Conservation (phyloP, 2,113 vertebrate species). For the Dipodomys merriami region DNA sequence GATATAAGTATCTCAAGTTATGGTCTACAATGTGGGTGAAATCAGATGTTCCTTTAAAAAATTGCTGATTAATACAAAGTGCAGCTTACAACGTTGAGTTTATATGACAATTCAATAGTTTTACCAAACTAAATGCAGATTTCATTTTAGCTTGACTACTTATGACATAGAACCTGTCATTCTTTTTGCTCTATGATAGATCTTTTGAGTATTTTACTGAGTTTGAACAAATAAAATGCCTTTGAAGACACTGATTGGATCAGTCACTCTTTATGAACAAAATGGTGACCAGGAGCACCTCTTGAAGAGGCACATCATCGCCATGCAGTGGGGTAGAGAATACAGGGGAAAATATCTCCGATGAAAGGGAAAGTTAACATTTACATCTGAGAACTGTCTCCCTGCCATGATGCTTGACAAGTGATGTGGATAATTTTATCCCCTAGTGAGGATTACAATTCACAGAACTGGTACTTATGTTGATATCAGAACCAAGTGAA, state of each 20-base stretch:
- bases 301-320: constrained; percentile 35
- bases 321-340: constrained; percentile 38
- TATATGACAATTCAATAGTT: constrained; percentile 2
- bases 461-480: constrained; percentile 71
- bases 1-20: constrained; percentile 13
- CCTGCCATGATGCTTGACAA: constrained; percentile 77
- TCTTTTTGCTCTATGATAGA: constrained; percentile 39
- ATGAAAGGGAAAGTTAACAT: constrained; percentile 73
- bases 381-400: constrained; percentile 73
- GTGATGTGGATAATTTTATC: constrained; percentile 78
- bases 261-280: constrained; percentile 48
- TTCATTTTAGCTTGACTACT: constrained; percentile 55
- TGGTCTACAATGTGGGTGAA: not conserved
- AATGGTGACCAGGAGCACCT: constrained; percentile 58
- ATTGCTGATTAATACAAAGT: not conserved
- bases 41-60: constrained; percentile 18
- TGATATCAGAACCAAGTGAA: constrained; percentile 77
- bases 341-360: constrained; percentile 56
- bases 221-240: constrained; percentile 57
- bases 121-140: constrained; percentile 9
- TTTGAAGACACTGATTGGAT: not conserved
- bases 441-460: constrained; percentile 76
- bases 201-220: constrained; percentile 45
- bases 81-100: constrained; percentile 19
- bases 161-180: constrained; percentile 26